A percentile compares a stretch with the other conserved stretches of the same genome.
Evolutionary conservation across 2,888 invertebrate species (phyloP).

Genomic region (Dicyrtomina minuta): DNA sequence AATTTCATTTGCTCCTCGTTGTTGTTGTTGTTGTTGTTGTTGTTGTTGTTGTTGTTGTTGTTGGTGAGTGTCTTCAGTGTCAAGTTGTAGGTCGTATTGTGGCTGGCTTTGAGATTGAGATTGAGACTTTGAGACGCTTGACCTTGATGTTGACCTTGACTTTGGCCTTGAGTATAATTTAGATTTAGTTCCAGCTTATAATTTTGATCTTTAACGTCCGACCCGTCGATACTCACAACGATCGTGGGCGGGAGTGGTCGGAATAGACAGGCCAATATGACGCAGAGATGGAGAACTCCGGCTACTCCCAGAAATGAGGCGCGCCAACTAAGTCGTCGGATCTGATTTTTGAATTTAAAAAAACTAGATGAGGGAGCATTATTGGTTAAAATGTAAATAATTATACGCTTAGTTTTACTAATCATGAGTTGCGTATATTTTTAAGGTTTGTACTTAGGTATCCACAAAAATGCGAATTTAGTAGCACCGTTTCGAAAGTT

Average conservation of each 20-base stretch:
- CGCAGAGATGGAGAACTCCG: constrained; percentile 80
- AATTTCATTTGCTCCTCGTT: background rate
- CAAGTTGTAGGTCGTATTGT: background rate
- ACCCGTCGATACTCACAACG: constrained; percentile 35
- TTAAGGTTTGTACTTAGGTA: too few relatives aligned
- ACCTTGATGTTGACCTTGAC: background rate
- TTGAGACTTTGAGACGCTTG: background rate
- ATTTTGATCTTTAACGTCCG: constrained; percentile 21
- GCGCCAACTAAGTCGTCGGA: constrained; percentile 78
- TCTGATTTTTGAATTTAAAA: constrained; percentile 51
- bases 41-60: background rate
- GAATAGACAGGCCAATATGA: constrained; percentile 87
- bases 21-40: too few relatives aligned
- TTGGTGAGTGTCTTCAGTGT: background rate
- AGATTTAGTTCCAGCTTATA: constrained; percentile 10
- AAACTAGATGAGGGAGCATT: too few relatives aligned
- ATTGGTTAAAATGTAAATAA: too few relatives aligned
- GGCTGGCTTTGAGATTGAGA: too few relatives aligned
- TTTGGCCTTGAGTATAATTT: background rate
- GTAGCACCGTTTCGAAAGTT: too few relatives aligned
- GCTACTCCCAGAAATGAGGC: constrained; percentile 83
- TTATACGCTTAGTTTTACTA: too few relatives aligned
- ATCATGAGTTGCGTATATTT: too few relatives aligned
- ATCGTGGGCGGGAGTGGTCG: constrained; percentile 66
- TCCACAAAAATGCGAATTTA: too few relatives aligned